phyloP scores from a whole-genome alignment of 2,113 vertebrate species.

The Tychaedon coryphoeus region DNA sequence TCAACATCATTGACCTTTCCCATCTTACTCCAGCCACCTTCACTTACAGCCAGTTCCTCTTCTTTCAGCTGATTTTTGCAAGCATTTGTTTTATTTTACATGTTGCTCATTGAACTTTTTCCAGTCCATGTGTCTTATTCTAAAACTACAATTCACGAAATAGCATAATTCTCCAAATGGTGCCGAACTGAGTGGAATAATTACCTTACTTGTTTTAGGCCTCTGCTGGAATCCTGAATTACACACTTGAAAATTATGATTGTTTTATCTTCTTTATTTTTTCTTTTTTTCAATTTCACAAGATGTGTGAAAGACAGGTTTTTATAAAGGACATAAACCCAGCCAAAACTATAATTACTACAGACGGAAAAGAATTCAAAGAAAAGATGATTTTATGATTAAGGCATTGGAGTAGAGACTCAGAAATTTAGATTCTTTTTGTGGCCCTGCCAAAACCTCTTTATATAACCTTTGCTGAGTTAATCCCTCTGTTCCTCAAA shows the following conservation, averaged over 20 bases:
- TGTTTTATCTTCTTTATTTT: conserved; percentile 25
- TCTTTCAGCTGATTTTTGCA: background rate
- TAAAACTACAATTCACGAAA: conserved; percentile 52
- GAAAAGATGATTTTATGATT: conserved; percentile 30
- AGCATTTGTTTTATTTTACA: background rate
- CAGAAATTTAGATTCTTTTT: conserved; percentile 11
- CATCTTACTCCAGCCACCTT: background rate
- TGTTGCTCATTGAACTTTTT: conserved; percentile 35
- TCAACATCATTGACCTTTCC: background rate
- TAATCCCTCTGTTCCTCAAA: conserved; percentile 4
- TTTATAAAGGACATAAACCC: conserved; percentile 23
- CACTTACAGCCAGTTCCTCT: background rate
- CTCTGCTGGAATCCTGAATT: conserved; percentile 57
- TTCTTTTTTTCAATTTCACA: background rate
- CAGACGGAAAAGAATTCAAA: background rate
- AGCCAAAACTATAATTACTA: conserved; percentile 41
- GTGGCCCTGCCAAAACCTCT: conserved; percentile 10
- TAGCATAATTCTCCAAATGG: conserved; percentile 47
- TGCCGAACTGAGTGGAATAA: conserved; percentile 64
- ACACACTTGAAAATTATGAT: conserved; percentile 60
- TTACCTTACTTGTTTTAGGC: conserved; percentile 57
- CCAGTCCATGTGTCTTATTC: conserved; percentile 48
- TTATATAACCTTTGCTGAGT: background rate
- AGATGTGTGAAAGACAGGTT: conserved; percentile 33
- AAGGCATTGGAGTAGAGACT: conserved; percentile 14